Base-by-base conservation (phyloP, 2,888 invertebrate species). In the Matsumyia berberina region DNA sequence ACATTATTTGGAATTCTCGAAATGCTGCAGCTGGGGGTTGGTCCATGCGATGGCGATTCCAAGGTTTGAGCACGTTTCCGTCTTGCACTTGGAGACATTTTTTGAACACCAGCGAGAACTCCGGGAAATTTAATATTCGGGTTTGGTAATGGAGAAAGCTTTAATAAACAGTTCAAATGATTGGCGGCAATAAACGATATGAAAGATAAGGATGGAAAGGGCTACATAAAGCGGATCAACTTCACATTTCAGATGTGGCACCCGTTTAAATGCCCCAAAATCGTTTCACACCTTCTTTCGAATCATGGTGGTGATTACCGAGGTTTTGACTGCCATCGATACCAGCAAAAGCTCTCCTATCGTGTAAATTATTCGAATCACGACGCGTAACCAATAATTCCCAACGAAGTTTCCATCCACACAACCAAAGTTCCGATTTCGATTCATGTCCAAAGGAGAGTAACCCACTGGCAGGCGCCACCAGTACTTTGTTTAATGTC, bases 401-500 rank as follows among this genome's bases (percentile, higher is more conserved):
- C 58, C 42, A 49, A 58, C 31, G 31, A 80, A 74, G 53, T 80
- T 67, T 53, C 12, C 29, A 42, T 35, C 12, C 42, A 24, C 42
- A 24, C 24, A 55, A 12, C 60, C 35, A 80, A 70, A 67, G 58
- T 80, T 80, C 69, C 74, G 37, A 66, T 80, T 69, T 62, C 74
- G 42, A 55, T 58, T 37, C 79, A 51, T 49, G 39, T 29, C 55
- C 31, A 70, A 12, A 31, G n/a, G n/a, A n/a, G 44, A 37, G 33
- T 31, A 35, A 15, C 11, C 58, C n/a, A 17, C 15, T 70, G 37
- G 11, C 46, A n/a, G 37, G 29, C 9, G 35, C 44, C 49, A 19
- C 53, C 6, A 33, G 58, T 51, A 74, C 74, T 66, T 57, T 66
- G 57, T 66, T 74, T 64, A 74, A 57, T 42, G 57, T 11, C 19